Evolutionary conservation across 2,888 invertebrate species (phyloP).

Genomic region (Orgyia antiqua): DNA sequence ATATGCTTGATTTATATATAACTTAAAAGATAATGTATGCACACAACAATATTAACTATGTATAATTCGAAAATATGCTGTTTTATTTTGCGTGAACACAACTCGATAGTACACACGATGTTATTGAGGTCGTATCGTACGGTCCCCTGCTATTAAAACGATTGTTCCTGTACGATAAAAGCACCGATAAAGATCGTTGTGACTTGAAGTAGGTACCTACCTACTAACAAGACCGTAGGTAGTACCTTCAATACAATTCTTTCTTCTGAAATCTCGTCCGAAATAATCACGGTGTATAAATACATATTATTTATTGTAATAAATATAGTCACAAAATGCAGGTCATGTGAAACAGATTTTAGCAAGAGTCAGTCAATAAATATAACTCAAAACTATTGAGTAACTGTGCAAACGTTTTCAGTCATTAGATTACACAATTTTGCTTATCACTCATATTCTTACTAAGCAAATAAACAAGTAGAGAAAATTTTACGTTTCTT

Average conservation of each 20-base stretch:
- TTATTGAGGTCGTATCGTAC: slow-evolving; percentile 50
- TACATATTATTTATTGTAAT: too few species aligned
- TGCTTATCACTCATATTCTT: slow-evolving; percentile 44
- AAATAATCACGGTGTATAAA: too few species aligned
- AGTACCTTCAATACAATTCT: too few species aligned
- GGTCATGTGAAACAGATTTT: slow-evolving; percentile 43
- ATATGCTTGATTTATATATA: slow-evolving; percentile 2
- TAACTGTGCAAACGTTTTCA: slow-evolving; percentile 40
- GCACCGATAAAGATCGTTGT: slow-evolving; percentile 47
- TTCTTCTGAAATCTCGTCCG: too few species aligned
- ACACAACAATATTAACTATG: slow-evolving; percentile 8
- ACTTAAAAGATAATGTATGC: slow-evolving; percentile 11
- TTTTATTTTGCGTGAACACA: slow-evolving; percentile 50
- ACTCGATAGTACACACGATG: slow-evolving; percentile 37
- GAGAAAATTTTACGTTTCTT: slow-evolving; percentile 51
- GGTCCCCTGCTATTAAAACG: slow-evolving; percentile 44
- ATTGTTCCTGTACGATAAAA: slow-evolving; percentile 59
- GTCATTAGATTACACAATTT: slow-evolving; percentile 57
- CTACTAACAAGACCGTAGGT: too few species aligned
- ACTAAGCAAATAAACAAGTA: slow-evolving; percentile 58
- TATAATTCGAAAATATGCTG: slow-evolving; percentile 11
- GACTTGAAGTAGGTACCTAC: slow-evolving; percentile 22
- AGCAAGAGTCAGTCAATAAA: slow-evolving; percentile 38
- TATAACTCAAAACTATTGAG: slow-evolving; percentile 38
- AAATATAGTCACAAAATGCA: too few species aligned